Base-by-base conservation (phyloP, 2,888 invertebrate genomes). In the Diarsia mendica region DNA sequence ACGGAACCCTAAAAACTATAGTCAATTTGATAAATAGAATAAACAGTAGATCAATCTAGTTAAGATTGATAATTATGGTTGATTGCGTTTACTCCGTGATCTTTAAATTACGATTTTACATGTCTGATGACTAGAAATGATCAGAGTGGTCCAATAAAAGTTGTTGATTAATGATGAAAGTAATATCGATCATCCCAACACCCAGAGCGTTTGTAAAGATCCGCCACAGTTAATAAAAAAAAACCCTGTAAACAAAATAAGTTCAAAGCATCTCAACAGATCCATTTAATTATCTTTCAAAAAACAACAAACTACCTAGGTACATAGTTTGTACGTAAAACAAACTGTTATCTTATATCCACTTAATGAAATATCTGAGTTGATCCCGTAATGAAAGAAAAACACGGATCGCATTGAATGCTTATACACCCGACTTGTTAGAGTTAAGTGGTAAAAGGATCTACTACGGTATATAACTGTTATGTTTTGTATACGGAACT, bases 321-420 rank as follows among this genome's bases (percentile, higher is more conserved):
- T n/a, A n/a, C 18, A 44, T 39, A 51, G 78, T 65, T 65, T 58
- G 4, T 73, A 51, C 15, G 51, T 68, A 61, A 76, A 60, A 65
- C 80, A 65, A 46, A 72, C 58, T 61, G 49, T 33, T 76, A 69
- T 55, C 65, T 49, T 33, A 20, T 49, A 64, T 44, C 44, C n/a
- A 58, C 53, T 65, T 79, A 81, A 68, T 82, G 49, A 78, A 80
- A 83, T 73, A 80, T 83, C 51, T 51, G 23, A 66, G 68, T 79
- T 83, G 74, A 73, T 83, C 66, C 73, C 48, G 67, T 79, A 73
- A 83, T 83, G 79, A 83, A 80, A 80, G 73, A 80, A 79, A 83
- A 80, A 83, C 83, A 79, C 48, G 68, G 49, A 67, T 65, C 69
- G 33, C 79, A 73, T 67, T 44, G 28, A 58, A 72, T 63, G 51